Percentiles rank a stretch among this genome's conserved stretches.
phyloP scores from a whole-genome alignment of 1,140 invertebrate species.

The Samia ricini region DNA sequence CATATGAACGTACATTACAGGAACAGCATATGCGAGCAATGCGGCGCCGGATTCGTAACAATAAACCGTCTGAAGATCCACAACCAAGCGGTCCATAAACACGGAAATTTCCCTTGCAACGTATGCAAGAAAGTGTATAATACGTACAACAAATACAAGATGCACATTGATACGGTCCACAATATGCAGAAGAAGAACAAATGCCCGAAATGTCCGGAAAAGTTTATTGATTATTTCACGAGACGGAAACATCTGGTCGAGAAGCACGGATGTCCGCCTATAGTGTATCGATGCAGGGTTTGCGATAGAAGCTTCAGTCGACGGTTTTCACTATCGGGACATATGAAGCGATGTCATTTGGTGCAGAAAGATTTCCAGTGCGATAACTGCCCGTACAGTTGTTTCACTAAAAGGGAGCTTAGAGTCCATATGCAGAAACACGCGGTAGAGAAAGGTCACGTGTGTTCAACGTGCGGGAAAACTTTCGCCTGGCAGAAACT shows the following conservation, averaged over 20 bases:
- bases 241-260: constrained; percentile 47
- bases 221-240: constrained; percentile 45
- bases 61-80: constrained; percentile 42
- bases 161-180: constrained; percentile 39
- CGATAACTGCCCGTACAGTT: constrained; percentile 38
- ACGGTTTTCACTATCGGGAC: constrained; percentile 29
- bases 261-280: constrained; percentile 35
- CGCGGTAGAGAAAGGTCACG: not conserved
- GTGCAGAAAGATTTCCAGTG: constrained; percentile 48
- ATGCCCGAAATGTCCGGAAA: constrained; percentile 45
- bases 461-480: constrained; percentile 10
- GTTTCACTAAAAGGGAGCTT: constrained; percentile 46
- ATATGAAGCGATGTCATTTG: constrained; percentile 45
- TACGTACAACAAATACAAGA: constrained; percentile 38
- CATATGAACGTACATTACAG: constrained; percentile 59
- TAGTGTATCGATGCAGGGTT: constrained; percentile 45
- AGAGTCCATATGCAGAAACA: constrained; percentile 26
- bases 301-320: constrained; percentile 38
- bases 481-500: constrained; percentile 72
- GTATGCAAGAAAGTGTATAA: constrained; percentile 38
- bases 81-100: constrained; percentile 28
- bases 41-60: constrained; percentile 45
- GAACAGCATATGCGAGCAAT: constrained; percentile 49
- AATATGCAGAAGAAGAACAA: constrained; percentile 38
- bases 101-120: constrained; percentile 30